Evolutionary conservation across 2,113 vertebrate species (phyloP).

Genomic region (Prietella phreatophila): DNA sequence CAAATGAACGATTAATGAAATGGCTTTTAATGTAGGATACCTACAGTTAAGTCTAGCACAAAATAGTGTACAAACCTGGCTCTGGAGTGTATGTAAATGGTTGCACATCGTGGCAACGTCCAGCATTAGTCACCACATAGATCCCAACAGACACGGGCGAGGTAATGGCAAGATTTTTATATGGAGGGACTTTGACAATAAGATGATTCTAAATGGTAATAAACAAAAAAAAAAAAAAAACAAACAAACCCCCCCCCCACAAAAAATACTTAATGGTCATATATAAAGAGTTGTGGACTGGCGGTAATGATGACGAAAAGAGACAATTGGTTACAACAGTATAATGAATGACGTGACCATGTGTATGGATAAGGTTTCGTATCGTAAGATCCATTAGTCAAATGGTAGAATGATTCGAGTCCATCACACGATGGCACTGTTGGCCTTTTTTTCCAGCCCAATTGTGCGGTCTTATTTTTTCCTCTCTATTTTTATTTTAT

Average conservation of each 20-base stretch:
- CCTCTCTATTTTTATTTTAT: neutral
- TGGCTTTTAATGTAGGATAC: neutral
- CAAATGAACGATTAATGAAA: neutral
- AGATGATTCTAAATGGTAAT: slow-evolving; percentile 85
- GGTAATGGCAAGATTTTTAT: slow-evolving; percentile 86
- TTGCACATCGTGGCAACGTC: slow-evolving; percentile 92
- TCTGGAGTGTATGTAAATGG: slow-evolving; percentile 96
- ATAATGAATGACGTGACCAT: neutral
- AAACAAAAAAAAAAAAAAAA: neutral
- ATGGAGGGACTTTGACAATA: slow-evolving; percentile 94
- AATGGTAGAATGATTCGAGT: neutral
- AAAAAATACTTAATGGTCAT: neutral
- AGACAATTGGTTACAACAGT: neutral
- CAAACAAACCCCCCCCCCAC: too few species aligned
- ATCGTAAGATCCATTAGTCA: too few species aligned
- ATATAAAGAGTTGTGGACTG: neutral
- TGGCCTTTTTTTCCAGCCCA: neutral
- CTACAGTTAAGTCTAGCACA: neutral
- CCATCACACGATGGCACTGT: slow-evolving; percentile 4
- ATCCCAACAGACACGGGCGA: slow-evolving; percentile 89
- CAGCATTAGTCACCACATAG: slow-evolving; percentile 93
- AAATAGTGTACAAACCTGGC: slow-evolving; percentile 75
- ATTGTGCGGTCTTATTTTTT: neutral
- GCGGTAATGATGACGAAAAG: neutral
- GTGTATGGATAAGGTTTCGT: neutral